Conservation (phyloP, 2,113 vertebrate species). For the Myotis brandtii region DNA sequence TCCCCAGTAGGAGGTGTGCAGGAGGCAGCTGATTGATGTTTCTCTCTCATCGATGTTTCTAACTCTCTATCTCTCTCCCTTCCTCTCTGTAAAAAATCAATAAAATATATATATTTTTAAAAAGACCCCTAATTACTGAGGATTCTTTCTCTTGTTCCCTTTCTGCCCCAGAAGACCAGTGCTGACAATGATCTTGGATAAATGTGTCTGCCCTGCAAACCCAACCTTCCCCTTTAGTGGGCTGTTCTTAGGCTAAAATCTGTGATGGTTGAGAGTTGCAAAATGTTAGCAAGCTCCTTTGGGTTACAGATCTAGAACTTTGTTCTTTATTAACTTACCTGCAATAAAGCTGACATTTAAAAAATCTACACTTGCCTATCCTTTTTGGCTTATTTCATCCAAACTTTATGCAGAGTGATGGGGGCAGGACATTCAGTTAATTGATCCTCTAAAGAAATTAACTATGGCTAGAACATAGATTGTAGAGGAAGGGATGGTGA, state of each 20-base stretch:
- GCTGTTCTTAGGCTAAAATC: neutral
- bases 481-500: neutral
- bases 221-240: neutral
- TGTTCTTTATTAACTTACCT: conserved; percentile 11
- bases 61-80: too few relatives aligned
- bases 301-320: neutral
- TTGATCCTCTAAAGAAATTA: neutral
- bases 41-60: too few relatives aligned
- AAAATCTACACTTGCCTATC: conserved; percentile 3
- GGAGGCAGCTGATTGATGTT: too few relatives aligned
- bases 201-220: neutral
- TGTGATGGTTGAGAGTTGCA: neutral
- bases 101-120: too few relatives aligned
- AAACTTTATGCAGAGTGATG: neutral
- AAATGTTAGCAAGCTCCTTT: neutral
- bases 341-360: neutral
- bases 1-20: too few relatives aligned
- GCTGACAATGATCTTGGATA: neutral
- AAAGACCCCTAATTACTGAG: neutral
- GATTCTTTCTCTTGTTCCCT: neutral
- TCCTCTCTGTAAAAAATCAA: too few relatives aligned
- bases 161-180: neutral
- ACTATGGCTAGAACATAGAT: neutral
- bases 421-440: neutral
- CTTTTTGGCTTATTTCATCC: neutral